phyloP scores from a whole-genome alignment of 2,113 vertebrate genomes.

The Corythornis cristatus region DNA sequence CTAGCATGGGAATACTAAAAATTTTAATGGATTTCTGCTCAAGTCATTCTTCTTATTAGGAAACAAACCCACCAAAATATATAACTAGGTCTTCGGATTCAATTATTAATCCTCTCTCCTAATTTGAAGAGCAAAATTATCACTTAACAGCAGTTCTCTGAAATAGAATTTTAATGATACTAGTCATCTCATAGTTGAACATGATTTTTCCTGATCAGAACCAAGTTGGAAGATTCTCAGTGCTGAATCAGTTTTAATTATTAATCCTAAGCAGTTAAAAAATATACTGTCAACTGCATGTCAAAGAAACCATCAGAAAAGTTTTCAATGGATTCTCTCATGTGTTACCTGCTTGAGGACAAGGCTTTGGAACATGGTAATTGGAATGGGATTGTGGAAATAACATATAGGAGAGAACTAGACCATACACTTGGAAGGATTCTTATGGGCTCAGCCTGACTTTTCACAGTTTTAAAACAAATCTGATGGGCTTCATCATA shows the following conservation, averaged over 20 bases:
- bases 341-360: not conserved
- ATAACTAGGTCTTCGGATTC: conserved; percentile 30
- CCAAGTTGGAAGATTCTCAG: conserved; percentile 4
- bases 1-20: conserved; percentile 49
- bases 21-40: conserved; percentile 49
- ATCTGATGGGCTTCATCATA: not conserved
- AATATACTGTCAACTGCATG: not conserved
- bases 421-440: not conserved
- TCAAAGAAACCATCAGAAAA: conserved; percentile 7
- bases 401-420: not conserved
- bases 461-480: not conserved
- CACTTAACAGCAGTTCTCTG: conserved; percentile 25
- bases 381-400: not conserved
- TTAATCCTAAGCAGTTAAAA: not conserved
- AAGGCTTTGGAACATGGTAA: not conserved
- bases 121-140: conserved; percentile 43
- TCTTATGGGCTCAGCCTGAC: not conserved
- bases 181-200: not conserved
- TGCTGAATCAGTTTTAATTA: conserved; percentile 18
- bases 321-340: not conserved
- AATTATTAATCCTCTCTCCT: conserved; percentile 42
- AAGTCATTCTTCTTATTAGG: conserved; percentile 33
- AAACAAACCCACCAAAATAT: conserved; percentile 51
- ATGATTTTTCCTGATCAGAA: conserved; percentile 25
- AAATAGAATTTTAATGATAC: conserved; percentile 51